These are phyloP conservation scores for Prietella phreatophila DNA, from an alignment of 2,113 vertebrate species.

Conservation along the genomic window DNA sequence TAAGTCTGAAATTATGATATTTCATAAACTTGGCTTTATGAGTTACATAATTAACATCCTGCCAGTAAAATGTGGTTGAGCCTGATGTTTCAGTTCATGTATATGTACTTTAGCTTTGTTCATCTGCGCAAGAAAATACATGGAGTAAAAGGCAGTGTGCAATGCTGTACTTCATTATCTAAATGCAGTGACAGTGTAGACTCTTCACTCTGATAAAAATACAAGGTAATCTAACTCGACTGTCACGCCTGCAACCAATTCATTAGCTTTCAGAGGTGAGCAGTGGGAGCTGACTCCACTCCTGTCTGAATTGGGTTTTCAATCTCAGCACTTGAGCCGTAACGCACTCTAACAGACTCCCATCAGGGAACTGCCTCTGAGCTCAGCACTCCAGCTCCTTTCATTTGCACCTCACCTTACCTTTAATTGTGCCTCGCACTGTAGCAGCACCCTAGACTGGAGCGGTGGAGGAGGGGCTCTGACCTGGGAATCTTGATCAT, in stretches of 20 bases:
- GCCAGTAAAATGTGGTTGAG: background rate
- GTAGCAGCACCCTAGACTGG: background rate
- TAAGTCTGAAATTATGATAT: background rate
- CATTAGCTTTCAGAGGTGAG: slow-evolving; percentile 58
- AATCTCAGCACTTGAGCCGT: slow-evolving; percentile 49
- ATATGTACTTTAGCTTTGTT: slow-evolving; percentile 7
- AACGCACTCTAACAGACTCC: slow-evolving; percentile 53
- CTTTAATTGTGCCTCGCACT: slow-evolving; percentile 44
- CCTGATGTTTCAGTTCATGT: background rate
- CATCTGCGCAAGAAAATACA: slow-evolving; percentile 24
- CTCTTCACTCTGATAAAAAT: slow-evolving; percentile 60
- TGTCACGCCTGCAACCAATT: slow-evolving; percentile 60
- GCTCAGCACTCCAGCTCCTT: slow-evolving; percentile 35
- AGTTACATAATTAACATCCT: background rate
- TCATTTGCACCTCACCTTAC: slow-evolving; percentile 44
- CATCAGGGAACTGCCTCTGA: slow-evolving; percentile 44
- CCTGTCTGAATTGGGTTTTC: slow-evolving; percentile 56
- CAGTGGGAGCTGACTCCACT: slow-evolving; percentile 55
- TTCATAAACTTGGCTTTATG: background rate
- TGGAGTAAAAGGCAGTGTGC: slow-evolving; percentile 48
- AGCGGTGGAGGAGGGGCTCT: background rate
- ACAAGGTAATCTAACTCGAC: slow-evolving; percentile 54
- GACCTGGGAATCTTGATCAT: slow-evolving; percentile 2
- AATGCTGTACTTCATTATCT: slow-evolving; percentile 54
- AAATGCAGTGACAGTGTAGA: slow-evolving; percentile 59